These are phyloP conservation scores for Falco novaeseelandiae DNA, from an alignment of 2,797 vertebrate genomes.

Conservation along the genomic window DNA sequence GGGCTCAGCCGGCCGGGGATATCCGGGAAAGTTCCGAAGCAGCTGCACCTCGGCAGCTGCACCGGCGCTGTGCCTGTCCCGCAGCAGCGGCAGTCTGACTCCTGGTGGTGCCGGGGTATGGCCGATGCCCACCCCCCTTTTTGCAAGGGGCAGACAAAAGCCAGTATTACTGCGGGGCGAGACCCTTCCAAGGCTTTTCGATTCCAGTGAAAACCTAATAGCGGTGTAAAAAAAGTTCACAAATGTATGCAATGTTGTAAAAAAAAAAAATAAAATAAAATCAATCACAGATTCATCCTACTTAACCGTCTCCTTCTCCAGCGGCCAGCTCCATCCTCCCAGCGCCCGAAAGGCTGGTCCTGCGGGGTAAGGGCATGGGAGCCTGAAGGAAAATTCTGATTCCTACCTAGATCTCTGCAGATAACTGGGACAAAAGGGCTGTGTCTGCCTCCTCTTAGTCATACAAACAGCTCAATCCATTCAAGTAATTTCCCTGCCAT, in stretches of 20 bases:
- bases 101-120: background rate
- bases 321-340: background rate
- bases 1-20: background rate
- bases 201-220: background rate
- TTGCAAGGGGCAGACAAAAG: rapidly evolving
- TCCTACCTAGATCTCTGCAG: background rate
- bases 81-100: background rate
- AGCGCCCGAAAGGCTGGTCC: background rate
- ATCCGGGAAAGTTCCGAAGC: rapidly evolving
- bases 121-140: rapidly evolving
- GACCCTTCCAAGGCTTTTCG: background rate
- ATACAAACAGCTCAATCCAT: background rate
- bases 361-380: background rate
- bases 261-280: no score
- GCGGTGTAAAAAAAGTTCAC: background rate
- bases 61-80: rapidly evolving
- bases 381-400: background rate
- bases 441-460: background rate
- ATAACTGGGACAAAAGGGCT: background rate
- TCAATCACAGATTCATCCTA: background rate
- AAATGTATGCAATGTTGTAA: no score
- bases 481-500: background rate
- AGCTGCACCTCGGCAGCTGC: background rate
- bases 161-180: rapidly evolving
- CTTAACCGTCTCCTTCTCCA: background rate